Evolutionary conservation across 2,888 invertebrate genomes (phyloP), one percentile per base, ranked within the genome.

Genomic region (Andrena flavipes): DNA sequence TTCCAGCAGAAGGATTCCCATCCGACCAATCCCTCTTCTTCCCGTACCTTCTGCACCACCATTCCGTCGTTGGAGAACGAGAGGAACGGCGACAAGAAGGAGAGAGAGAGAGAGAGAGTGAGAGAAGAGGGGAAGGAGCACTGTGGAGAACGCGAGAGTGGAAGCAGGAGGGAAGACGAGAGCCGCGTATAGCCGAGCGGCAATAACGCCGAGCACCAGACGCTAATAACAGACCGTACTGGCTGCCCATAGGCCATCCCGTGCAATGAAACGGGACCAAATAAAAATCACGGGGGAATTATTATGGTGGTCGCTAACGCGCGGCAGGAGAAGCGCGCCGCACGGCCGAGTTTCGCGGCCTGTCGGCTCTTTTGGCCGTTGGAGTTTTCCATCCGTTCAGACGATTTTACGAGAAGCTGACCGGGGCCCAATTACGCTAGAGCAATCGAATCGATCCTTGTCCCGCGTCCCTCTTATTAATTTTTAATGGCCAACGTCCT

Each of bases 151-250:
- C 69, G 67, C 74, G 76, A 74, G 76, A 76, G 82, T 74, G 77
- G 76, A 84, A 85, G 42, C 42, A 42, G 42, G 86, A 85, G 82
- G 78, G 86, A 84, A 80, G 81, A 88, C 87, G 88, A 87, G 90
- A 88, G 86, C 86, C 90, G 89, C 89, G 91, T 92, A 93, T 91
- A 91, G 90, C 91, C 91, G 89, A 83, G 85, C 89, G 88, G 94
- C 93, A 94, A 94, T 94, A 94, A 94, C 93, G 94, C 87, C 91
- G 92, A 93, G 93, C 93, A 93, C 92, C 93, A 93, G 94, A 94
- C 94, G 93, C 93, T 94, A 94, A 94, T 94, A 94, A 94, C 93
- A 94, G 93, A 93, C 92, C 92, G 89, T 92, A 91, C 92, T 91
- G 91, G 91, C 92, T 92, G 92, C 92, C 94, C 94, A 94, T 93